phyloP scores from a whole-genome alignment of 2,113 vertebrate genomes.

The Bolborhynchus lineola region DNA sequence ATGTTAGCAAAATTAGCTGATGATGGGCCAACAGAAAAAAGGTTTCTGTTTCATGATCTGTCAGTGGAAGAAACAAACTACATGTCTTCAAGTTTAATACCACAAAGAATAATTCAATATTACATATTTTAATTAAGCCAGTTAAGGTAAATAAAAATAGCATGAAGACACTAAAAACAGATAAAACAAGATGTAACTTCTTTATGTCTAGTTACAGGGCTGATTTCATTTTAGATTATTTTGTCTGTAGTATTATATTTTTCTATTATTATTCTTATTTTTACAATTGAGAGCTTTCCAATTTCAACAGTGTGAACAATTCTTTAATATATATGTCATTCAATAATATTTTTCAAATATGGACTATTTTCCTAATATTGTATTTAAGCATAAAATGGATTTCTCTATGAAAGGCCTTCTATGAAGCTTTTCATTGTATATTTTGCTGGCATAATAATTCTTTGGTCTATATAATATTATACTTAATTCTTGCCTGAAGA shows the following conservation, averaged over 20 bases:
- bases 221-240: not conserved
- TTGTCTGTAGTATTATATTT: not conserved
- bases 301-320: not conserved
- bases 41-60: not conserved
- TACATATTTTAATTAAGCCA: not conserved
- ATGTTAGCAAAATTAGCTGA: not conserved
- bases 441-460: not conserved
- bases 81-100: not conserved
- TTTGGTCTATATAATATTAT: not conserved
- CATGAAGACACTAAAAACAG: not conserved
- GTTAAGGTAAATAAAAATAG: not conserved
- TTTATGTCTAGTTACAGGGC: not conserved
- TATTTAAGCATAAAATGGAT: not conserved
- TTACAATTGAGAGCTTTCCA: not conserved
- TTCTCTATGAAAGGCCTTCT: not conserved
- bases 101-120: not conserved
- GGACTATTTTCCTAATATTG: not conserved
- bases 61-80: not conserved
- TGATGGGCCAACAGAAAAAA: not conserved
- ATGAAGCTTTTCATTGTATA: not conserved
- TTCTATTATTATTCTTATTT: not conserved
- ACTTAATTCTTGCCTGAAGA: not conserved
- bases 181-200: not conserved
- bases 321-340: not conserved
- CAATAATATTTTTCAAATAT: not conserved